Percentiles rank a stretch among this genome's conserved stretches.
Evolutionary conservation across 2,113 vertebrate species (phyloP).

Genomic region (Gallinago undulata): DNA sequence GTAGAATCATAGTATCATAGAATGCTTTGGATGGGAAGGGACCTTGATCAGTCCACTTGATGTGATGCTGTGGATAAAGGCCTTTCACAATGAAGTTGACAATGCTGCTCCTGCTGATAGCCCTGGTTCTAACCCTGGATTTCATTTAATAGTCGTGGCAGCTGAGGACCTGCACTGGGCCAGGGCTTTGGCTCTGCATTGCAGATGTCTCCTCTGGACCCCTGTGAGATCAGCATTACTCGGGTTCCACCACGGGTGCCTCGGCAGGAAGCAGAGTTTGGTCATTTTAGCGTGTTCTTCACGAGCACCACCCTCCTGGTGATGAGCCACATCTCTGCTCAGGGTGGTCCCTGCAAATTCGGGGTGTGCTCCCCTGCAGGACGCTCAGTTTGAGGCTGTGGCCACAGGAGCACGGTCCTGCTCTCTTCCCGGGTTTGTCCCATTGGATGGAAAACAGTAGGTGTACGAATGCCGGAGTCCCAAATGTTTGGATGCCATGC

Average conservation of each 20-base stretch:
- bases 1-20: too few relatives aligned
- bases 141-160: background rate
- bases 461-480: background rate
- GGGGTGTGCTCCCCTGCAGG: background rate
- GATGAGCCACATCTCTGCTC: background rate
- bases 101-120: background rate
- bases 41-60: background rate
- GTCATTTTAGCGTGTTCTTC: background rate
- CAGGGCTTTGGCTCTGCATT: background rate
- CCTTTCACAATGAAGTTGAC: background rate
- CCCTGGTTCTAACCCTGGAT: background rate
- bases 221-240: background rate
- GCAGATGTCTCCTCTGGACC: background rate
- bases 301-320: background rate
- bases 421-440: background rate
- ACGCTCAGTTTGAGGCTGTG: background rate
- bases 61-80: background rate
- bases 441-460: background rate
- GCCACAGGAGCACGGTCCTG: rapidly evolving
- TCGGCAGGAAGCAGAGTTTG: background rate
- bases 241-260: background rate
- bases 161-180: background rate
- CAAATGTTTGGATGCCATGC: background rate
- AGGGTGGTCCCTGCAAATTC: background rate
- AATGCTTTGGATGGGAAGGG: too few relatives aligned